These are phyloP conservation scores for Dipodomys spectabilis DNA, from an alignment of 2,113 vertebrate genomes.

Conservation along the genomic window DNA sequence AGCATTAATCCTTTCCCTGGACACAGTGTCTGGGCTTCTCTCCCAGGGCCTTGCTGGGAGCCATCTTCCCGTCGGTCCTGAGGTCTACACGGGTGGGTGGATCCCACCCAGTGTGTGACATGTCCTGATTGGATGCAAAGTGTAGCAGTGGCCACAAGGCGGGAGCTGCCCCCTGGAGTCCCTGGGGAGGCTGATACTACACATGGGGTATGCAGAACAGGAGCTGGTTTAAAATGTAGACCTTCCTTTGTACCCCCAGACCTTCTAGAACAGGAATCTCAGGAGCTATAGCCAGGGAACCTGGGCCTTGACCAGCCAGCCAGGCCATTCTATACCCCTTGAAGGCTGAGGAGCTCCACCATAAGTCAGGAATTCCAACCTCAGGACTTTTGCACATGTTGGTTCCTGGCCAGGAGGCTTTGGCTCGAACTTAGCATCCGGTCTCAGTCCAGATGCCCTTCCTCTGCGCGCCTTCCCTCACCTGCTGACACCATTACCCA, in stretches of 20 bases:
- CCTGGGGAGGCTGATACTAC: no score
- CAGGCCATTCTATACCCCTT: neutral
- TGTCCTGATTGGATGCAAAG: neutral
- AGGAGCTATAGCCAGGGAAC: neutral
- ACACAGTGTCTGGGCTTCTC: neutral
- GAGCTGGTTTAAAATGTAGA: neutral
- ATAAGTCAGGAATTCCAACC: neutral
- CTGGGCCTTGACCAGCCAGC: neutral
- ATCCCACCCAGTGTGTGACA: no score
- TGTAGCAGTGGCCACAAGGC: neutral
- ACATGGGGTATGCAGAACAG: accelerated
- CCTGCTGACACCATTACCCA: accelerated
- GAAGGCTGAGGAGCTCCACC: neutral
- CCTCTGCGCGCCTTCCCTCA: neutral
- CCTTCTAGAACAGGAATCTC: neutral
- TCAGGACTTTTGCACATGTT: neutral
- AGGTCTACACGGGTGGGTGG: no score
- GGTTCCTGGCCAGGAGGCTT: accelerated
- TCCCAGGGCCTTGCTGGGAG: neutral
- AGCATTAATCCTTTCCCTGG: neutral
- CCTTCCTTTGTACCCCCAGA: neutral
- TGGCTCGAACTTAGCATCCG: neutral
- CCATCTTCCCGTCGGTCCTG: neutral
- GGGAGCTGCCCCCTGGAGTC: no score
- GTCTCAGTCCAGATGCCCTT: neutral